phyloP scores from a whole-genome alignment of 2,888 invertebrate genomes.

The Antheraea yamamai region DNA sequence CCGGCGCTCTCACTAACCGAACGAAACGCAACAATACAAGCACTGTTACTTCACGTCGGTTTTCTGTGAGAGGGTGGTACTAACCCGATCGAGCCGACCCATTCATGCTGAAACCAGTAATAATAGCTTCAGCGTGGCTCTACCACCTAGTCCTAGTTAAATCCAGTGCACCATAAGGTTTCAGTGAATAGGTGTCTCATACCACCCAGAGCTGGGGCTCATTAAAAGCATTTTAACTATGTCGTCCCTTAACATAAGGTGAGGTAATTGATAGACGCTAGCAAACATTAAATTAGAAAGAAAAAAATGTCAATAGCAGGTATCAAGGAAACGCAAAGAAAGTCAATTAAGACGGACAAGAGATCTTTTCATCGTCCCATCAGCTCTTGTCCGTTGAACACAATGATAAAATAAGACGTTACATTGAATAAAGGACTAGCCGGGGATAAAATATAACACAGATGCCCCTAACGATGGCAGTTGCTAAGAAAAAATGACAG shows the following conservation, averaged over 20 bases:
- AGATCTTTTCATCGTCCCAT: neutral
- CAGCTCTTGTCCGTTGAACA: slow-evolving; percentile 11
- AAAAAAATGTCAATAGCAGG: neutral
- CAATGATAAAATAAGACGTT: slow-evolving; percentile 22
- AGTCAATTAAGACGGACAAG: slow-evolving; percentile 9
- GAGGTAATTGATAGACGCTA: neutral
- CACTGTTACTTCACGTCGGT: too few species aligned
- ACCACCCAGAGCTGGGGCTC: too few species aligned
- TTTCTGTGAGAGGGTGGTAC: too few species aligned
- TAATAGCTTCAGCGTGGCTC: too few species aligned
- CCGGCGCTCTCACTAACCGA: too few species aligned
- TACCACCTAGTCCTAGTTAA: too few species aligned
- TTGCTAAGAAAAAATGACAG: slow-evolving; percentile 32
- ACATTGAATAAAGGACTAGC: slow-evolving; percentile 22
- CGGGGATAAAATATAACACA: slow-evolving; percentile 24
- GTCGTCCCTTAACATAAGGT: neutral
- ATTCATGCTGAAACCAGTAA: too few species aligned
- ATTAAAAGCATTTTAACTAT: too few species aligned
- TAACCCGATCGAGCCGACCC: too few species aligned
- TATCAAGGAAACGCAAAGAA: slow-evolving; percentile 1
- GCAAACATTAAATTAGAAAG: neutral
- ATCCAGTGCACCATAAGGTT: too few species aligned
- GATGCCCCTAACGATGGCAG: slow-evolving; percentile 23
- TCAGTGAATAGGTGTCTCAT: too few species aligned
- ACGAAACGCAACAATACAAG: too few species aligned